Base-by-base conservation (phyloP, 2,113 vertebrate genomes). In the Anhinga anhinga region DNA sequence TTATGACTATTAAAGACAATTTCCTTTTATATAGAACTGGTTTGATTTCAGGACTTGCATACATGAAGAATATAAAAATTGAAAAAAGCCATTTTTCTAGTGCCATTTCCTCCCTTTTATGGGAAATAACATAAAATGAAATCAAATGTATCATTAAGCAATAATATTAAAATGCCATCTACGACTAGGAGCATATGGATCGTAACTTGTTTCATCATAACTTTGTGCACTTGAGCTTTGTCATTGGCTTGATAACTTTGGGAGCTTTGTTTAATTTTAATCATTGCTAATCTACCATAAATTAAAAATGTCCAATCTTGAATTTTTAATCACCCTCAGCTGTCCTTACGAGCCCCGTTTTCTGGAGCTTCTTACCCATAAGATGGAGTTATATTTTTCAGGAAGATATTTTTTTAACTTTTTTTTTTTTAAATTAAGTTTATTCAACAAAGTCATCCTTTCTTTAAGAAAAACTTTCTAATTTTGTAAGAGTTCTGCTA, bases 61-160 rank as follows among this genome's bases (percentile, higher is more conserved):
- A 92, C 73, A 62, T 94, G 94, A 92, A 98, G 88, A 94, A 77
- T 71, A 95, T 90, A 95, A 97, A 96, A 96, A 82, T 56, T 91
- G 77, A 94, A 95, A 93, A 15, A 40, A 86, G 34, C 15, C 45
- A 74, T 97, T 95, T 97, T 96, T 96, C 92, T 93, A 44, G 77
- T 95, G 80, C 65, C 44, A 86, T 95, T 96, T 95, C 47, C 74
- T 58, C n/a, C 34, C 21, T 95, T 97, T 96, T 95, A 96, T 90
- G 79, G 44, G 79, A 91, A 95, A 88, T 40, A 94, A 72, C 78
- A 92, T 93, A 94, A 97, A 96, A 94, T 82, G 81, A 96, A 97
- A 97, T 97, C 88, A 94, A 93, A 97, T 55, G 84, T 96, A 45
- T 97, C 96, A 97, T 97, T 98, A 95, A 97, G 86, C 76, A 96